Conservation (phyloP, 1,140 invertebrate genomes). For the Drosophila malerkotliana region DNA sequence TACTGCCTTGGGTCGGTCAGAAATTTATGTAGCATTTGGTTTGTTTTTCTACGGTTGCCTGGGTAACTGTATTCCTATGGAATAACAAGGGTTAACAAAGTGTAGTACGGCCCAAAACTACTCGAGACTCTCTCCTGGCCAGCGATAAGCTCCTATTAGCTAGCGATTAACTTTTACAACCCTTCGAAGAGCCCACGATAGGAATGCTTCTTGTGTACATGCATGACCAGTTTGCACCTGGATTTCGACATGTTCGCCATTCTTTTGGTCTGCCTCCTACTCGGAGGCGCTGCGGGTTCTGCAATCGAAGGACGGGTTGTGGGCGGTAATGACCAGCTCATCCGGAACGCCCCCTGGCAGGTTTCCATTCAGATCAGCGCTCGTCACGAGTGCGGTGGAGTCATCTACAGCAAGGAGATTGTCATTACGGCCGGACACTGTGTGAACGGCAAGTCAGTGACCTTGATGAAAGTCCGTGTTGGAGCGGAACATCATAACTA, state of each 20-base stretch:
- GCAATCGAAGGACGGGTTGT: conserved; percentile 84
- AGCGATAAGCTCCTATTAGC: conserved; percentile 58
- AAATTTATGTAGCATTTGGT: neutral
- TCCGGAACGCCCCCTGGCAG: conserved; percentile 86
- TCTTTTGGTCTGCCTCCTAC: conserved; percentile 10
- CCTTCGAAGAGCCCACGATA: conserved; percentile 33
- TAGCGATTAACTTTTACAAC: conserved; percentile 63
- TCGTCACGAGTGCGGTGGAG: conserved; percentile 86
- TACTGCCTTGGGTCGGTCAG: neutral
- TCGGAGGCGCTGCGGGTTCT: neutral
- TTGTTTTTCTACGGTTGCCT: conserved; percentile 61
- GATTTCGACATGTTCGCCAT: conserved; percentile 3
- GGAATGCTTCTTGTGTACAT: conserved; percentile 14
- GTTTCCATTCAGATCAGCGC: conserved; percentile 85
- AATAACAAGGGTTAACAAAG: neutral
- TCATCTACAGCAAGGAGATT: conserved; percentile 85
- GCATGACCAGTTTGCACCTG: conserved; percentile 37
- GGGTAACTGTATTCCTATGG: conserved; percentile 35
- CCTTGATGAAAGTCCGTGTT: conserved; percentile 64
- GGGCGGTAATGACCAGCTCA: conserved; percentile 84
- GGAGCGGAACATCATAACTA: conserved; percentile 61
- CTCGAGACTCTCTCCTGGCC: conserved; percentile 12
- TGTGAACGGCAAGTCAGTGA: conserved; percentile 70
- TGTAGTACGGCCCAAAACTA: conserved; percentile 9
- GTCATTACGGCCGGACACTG: conserved; percentile 87